These are phyloP conservation scores for Tiaroga cobitis DNA, from an alignment of 2,797 vertebrate genomes.

Conservation along the genomic window DNA sequence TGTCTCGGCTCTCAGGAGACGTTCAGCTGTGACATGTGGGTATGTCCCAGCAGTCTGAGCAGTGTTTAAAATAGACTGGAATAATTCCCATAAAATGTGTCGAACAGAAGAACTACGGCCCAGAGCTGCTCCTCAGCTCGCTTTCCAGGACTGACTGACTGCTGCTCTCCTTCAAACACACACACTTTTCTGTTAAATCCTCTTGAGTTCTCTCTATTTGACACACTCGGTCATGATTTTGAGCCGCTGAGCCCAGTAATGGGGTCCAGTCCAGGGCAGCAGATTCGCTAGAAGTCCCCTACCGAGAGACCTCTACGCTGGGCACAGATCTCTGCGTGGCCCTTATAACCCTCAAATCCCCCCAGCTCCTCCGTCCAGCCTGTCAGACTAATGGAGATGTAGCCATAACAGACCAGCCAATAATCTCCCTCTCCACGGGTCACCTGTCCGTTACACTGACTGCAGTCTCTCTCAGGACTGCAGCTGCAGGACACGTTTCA, in stretches of 20 bases:
- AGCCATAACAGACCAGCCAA: conserved; percentile 12
- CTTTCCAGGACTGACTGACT: conserved; percentile 28
- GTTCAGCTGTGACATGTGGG: conserved; percentile 38
- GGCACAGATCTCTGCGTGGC: conserved; percentile 15
- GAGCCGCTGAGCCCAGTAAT: conserved; percentile 39
- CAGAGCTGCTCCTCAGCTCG: conserved; percentile 43
- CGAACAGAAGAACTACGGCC: conserved; percentile 39
- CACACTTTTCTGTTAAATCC: conserved; percentile 2
- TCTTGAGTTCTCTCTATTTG: conserved; percentile 14
- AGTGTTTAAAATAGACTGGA: conserved; percentile 50
- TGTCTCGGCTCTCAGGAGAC: conserved; percentile 45
- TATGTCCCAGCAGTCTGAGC: conserved; percentile 21
- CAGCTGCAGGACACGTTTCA: background rate
- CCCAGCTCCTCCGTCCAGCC: conserved; percentile 5
- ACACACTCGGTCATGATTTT: conserved; percentile 19
- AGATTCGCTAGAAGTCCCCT: conserved; percentile 28
- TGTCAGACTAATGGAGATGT: conserved; percentile 43
- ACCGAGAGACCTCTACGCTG: conserved; percentile 12
- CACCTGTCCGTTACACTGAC: background rate
- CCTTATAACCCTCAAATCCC: conserved; percentile 28
- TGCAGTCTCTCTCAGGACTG: conserved; percentile 2
- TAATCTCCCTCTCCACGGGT: conserved; percentile 2
- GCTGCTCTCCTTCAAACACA: conserved; percentile 6
- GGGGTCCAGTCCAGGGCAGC: conserved; percentile 22
- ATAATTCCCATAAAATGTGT: conserved; percentile 36